phyloP scores from a whole-genome alignment of 2,797 vertebrate genomes.

The Masticophis lateralis region DNA sequence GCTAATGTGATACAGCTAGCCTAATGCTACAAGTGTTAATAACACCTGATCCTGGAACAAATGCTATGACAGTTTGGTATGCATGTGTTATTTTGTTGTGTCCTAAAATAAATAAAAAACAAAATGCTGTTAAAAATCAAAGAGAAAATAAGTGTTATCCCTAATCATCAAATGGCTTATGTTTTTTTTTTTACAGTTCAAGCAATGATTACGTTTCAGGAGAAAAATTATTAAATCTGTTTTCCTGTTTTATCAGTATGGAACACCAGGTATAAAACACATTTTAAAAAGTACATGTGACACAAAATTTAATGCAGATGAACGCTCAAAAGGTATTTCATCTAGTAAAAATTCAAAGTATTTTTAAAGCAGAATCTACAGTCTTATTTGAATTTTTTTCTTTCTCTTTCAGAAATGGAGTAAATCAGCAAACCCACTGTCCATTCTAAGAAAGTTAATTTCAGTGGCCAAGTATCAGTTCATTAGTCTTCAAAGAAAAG shows the following conservation, averaged over 20 bases:
- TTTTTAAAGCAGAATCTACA: constrained; percentile 30
- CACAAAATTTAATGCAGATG: background rate
- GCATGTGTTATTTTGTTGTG: background rate
- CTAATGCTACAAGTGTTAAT: background rate
- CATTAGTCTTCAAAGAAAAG: background rate
- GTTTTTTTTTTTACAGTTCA: background rate
- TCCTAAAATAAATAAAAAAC: constrained; percentile 14
- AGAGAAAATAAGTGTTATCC: constrained; percentile 26
- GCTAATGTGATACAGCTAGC: constrained; percentile 25
- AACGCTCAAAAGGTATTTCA: background rate
- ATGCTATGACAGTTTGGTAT: background rate
- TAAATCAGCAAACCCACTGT: constrained; percentile 66
- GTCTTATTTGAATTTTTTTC: constrained; percentile 53
- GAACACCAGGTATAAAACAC: background rate
- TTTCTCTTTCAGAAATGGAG: constrained; percentile 50
- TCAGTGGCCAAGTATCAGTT: constrained; percentile 48
- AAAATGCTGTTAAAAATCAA: constrained; percentile 30
- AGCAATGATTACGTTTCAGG: background rate
- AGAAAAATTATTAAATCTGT: constrained; percentile 27
- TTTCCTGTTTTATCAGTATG: constrained; percentile 1
- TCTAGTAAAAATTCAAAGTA: constrained; percentile 29
- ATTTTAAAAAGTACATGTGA: constrained; percentile 7
- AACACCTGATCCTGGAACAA: background rate
- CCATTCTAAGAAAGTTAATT: constrained; percentile 60
- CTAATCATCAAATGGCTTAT: constrained; percentile 19